Evolutionary conservation across 2,888 invertebrate species (phyloP), one percentile per base, ranked within the genome.

Genomic region (Linyphia triangularis): DNA sequence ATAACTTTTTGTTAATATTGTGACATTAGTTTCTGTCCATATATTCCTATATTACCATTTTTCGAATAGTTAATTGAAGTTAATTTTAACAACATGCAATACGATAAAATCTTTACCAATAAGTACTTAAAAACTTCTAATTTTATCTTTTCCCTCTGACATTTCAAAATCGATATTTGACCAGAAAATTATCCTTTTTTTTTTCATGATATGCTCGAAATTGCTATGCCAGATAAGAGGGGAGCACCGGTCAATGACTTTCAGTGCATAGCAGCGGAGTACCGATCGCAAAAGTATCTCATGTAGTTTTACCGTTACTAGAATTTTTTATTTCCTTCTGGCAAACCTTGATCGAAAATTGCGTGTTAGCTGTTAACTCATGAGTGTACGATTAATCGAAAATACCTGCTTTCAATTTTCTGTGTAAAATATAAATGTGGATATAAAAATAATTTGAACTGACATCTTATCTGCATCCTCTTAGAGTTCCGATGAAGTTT

Each of bases 161-260:
- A 26, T 10, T 16, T n/a, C 22, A 28, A n/a, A 67, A 67, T 67
- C 67, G 33, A 67, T 67, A 67, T 67, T 67, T 67, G 67, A 67
- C 67, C 33, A 30, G 30, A 67, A 67, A 67, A 67, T 67, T 30
- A 30, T 43, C 13, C n/a, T 16, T 16, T 4, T 7, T 43, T 16
- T n/a, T 16, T 16, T 4, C 16, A 30, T 67, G 67, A 67, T 33
- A 16, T 43, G 30, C 30, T 33, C 67, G 67, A 30, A 33, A n/a
- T 26, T 63, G 63, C 63, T 26, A 63, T 22, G 63, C 26, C 26
- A 16, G 26, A 26, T 26, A 26, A 33, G 33, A 9, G 9, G 33
- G 9, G 33, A 43, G 16, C 16, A 43, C 43, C 43, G 43, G 43
- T 43, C 43, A 43, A 43, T 43, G 43, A 43, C 43, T 43, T 43